phyloP scores from a whole-genome alignment of 2,113 vertebrate species.

The Thalassarche chlororhynchos region DNA sequence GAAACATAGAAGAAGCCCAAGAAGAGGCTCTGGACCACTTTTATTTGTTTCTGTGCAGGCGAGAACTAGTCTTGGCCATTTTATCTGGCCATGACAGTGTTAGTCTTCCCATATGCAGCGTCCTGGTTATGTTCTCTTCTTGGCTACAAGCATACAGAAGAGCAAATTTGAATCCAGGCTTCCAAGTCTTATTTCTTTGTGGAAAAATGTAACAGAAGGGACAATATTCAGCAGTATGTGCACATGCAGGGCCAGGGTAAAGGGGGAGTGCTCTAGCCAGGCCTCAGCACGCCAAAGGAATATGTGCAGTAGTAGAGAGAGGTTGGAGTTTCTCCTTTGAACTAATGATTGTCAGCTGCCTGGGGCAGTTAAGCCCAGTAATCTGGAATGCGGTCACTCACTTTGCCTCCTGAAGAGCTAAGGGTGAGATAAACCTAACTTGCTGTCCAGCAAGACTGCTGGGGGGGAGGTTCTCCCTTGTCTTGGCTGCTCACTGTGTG shows the following conservation, averaged over 20 bases:
- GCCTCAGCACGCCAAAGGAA: neutral
- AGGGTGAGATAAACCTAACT: neutral
- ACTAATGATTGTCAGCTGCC: neutral
- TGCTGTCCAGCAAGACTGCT: neutral
- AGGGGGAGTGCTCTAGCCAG: neutral
- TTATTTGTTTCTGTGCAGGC: neutral
- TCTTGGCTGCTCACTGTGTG: neutral
- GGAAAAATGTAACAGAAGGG: neutral
- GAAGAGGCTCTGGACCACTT: neutral
- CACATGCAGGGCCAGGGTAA: neutral
- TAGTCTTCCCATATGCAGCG: neutral
- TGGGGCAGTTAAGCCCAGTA: neutral
- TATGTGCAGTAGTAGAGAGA: fast-evolving
- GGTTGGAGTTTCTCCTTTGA: neutral
- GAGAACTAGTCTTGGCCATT: neutral
- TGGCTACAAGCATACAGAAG: neutral
- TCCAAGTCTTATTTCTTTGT: neutral
- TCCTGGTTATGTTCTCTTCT: neutral
- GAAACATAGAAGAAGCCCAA: neutral
- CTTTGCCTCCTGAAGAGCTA: neutral
- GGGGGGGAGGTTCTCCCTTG: neutral
- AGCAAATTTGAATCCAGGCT: neutral
- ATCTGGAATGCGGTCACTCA: neutral
- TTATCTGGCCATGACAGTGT: neutral
- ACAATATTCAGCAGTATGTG: neutral